A percentile compares a stretch with the other conserved stretches of the same genome.
phyloP scores from a whole-genome alignment of 2,888 invertebrate species.

The Acrocyrtus sp. region DNA sequence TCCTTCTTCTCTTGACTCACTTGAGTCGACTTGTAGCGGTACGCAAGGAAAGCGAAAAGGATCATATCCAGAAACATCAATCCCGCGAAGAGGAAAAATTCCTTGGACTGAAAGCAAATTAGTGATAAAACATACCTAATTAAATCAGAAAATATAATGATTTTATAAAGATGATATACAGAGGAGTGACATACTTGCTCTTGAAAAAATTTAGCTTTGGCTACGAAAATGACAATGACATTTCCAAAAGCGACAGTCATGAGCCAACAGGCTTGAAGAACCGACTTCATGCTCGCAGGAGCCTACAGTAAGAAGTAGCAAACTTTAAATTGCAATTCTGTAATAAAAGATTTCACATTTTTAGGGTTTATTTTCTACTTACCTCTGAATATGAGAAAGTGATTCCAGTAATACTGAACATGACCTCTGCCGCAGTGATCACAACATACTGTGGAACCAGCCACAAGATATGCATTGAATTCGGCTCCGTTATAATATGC shows the following conservation, averaged over 20 bases:
- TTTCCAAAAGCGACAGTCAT: constrained; percentile 72
- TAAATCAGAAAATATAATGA: constrained; percentile 65
- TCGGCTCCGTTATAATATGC: constrained; percentile 74
- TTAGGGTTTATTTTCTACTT: constrained; percentile 34
- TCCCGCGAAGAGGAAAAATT: constrained; percentile 79
- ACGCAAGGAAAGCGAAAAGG: constrained; percentile 69
- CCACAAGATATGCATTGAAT: constrained; percentile 77
- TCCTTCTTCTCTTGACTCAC: constrained; percentile 1
- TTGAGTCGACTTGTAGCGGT: constrained; percentile 66
- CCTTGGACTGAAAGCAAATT: constrained; percentile 72
- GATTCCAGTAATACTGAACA: constrained; percentile 95
- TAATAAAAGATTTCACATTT: background rate
- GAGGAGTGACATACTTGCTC: constrained; percentile 70
- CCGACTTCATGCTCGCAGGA: constrained; percentile 71
- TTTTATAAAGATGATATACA: too few species aligned
- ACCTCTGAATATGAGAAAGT: constrained; percentile 93
- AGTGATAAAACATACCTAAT: constrained; percentile 33
- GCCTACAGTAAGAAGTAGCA: constrained; percentile 66
- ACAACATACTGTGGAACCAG: constrained; percentile 92
- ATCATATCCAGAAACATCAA: constrained; percentile 77
- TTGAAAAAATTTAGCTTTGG: constrained; percentile 66
- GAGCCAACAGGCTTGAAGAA: constrained; percentile 71
- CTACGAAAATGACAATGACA: constrained; percentile 71
- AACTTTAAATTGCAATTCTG: background rate
- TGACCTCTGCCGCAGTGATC: constrained; percentile 94